phyloP scores from a whole-genome alignment of 2,797 vertebrate species.

The Xyrichtys novacula region DNA sequence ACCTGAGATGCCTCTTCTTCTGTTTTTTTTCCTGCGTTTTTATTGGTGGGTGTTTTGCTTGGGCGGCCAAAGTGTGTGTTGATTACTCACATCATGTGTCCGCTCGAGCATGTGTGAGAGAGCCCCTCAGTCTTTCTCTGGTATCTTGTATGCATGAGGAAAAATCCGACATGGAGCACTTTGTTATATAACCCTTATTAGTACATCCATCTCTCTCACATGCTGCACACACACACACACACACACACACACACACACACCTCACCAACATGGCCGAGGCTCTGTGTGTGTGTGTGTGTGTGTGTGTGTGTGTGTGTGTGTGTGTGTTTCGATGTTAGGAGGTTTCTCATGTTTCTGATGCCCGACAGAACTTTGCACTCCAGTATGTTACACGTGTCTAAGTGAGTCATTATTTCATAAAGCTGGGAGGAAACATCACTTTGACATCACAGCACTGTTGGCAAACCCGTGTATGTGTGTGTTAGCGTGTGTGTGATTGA shows the following conservation, averaged over 20 bases:
- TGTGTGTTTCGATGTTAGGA: constrained; percentile 33
- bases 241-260: constrained; percentile 22
- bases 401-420: constrained; percentile 57
- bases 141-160: constrained; percentile 72
- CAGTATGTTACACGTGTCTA: constrained; percentile 42
- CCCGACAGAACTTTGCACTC: constrained; percentile 72
- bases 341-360: constrained; percentile 65
- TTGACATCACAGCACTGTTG: constrained; percentile 24
- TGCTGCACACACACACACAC: constrained; percentile 10
- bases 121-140: constrained; percentile 38
- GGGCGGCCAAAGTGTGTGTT: constrained; percentile 36
- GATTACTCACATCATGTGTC: constrained; percentile 43
- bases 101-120: constrained; percentile 31
- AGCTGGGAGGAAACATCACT: constrained; percentile 16
- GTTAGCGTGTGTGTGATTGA: constrained; percentile 16
- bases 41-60: constrained; percentile 28
- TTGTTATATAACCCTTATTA: constrained; percentile 67
- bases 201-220: constrained; percentile 35
- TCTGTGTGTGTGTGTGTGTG: constrained; percentile 14
- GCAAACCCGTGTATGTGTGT: neutral
- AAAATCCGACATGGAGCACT: constrained; percentile 56
- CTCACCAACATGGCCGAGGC: constrained; percentile 6
- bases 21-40: neutral
- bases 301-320: constrained; percentile 7
- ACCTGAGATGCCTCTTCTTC: constrained; percentile 17